Percentiles rank a stretch among this genome's conserved stretches.
phyloP scores from a whole-genome alignment of 2,113 vertebrate species.

The Theristicus caerulescens region DNA sequence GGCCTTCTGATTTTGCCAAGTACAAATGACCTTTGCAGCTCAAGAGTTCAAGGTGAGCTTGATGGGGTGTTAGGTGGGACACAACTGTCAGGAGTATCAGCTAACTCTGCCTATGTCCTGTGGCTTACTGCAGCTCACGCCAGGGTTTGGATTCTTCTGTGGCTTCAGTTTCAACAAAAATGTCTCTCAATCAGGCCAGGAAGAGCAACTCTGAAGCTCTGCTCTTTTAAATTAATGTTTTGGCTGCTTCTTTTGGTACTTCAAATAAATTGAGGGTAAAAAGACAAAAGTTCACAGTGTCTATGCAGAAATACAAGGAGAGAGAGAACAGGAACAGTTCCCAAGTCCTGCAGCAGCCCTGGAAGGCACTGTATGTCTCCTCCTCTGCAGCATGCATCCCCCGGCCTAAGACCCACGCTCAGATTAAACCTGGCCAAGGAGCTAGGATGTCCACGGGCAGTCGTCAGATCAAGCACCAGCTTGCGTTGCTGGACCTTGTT shows the following conservation, averaged over 20 bases:
- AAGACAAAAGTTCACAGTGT: background rate
- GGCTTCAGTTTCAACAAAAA: background rate
- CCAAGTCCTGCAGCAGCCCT: background rate
- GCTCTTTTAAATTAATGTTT: background rate
- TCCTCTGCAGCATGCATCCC: background rate
- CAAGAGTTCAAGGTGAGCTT: background rate
- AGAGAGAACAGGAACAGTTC: background rate
- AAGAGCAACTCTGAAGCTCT: background rate
- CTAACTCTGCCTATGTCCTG: background rate
- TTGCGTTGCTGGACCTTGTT: background rate
- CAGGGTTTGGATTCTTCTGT: background rate
- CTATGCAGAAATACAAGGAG: background rate
- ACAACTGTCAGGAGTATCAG: background rate
- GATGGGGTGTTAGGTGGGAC: background rate
- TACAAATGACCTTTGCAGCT: background rate
- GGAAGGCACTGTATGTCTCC: accelerated
- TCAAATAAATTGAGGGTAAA: background rate
- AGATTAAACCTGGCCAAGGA: background rate
- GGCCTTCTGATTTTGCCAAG: background rate
- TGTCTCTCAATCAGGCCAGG: background rate
- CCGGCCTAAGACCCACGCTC: background rate
- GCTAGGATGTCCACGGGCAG: background rate
- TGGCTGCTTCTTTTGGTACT: background rate
- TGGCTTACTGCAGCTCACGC: background rate
- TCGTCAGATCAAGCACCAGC: background rate